phyloP scores from a whole-genome alignment of 1,140 invertebrate genomes.

The Nixonia krombeini region DNA sequence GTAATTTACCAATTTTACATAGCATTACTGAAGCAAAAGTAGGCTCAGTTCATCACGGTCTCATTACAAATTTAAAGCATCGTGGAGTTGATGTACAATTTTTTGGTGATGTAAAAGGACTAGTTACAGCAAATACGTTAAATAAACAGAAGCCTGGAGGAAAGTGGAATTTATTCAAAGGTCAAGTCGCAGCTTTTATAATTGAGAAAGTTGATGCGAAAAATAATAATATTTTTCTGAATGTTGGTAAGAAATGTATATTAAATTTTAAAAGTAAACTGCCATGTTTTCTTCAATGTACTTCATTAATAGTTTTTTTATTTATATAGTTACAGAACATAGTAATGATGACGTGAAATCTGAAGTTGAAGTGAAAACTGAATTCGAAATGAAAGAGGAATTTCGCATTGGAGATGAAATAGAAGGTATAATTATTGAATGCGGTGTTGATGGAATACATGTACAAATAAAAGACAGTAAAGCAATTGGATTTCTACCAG shows the following conservation, averaged over 20 bases:
- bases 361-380: no score
- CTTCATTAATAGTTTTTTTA: no score
- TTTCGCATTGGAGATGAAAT: conserved; percentile 57
- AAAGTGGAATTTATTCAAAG: conserved; percentile 63
- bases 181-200: conserved; percentile 74
- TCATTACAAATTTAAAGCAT: conserved; percentile 68
- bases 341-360: not conserved
- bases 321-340: no score
- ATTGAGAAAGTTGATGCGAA: conserved; percentile 64
- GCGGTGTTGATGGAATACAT: conserved; percentile 52
- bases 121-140: not conserved
- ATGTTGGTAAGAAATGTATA: conserved; percentile 46
- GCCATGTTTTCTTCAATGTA: no score
- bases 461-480: conserved; percentile 36
- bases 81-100: conserved; percentile 74
- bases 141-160: no score
- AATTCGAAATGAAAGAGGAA: conserved; percentile 7
- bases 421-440: conserved; percentile 52
- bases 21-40: conserved; percentile 68
- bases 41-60: conserved; percentile 72
- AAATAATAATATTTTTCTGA: conserved; percentile 63
- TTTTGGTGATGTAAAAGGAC: conserved; percentile 74
- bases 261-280: no score
- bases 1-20: conserved; percentile 68
- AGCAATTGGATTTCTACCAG: conserved; percentile 55